These are phyloP conservation scores for Clivina fossor DNA, from an alignment of 2,888 invertebrate species.

Conservation along the genomic window DNA sequence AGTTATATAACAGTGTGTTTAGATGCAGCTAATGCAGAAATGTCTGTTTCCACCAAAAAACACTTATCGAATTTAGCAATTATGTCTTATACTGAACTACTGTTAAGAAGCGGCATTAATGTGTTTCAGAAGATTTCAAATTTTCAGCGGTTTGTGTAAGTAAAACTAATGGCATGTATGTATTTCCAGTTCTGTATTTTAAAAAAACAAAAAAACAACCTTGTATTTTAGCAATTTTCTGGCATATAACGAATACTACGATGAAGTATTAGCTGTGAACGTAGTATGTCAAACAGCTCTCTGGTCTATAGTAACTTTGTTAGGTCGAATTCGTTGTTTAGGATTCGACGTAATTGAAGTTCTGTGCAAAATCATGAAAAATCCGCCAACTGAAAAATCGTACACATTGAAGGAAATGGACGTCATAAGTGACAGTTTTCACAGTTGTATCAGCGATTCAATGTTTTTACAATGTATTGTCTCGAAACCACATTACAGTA, in stretches of 20 bases:
- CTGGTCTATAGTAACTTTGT: slow-evolving; percentile 58
- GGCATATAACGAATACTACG: slow-evolving; percentile 63
- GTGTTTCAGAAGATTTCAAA: slow-evolving; percentile 45
- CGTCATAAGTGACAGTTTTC: slow-evolving; percentile 26
- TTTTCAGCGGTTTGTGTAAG: slow-evolving; percentile 59
- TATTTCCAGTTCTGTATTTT: not conserved
- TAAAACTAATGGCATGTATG: slow-evolving; percentile 32
- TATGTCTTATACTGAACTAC: slow-evolving; percentile 64
- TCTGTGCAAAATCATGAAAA: slow-evolving; percentile 56
- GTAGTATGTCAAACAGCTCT: slow-evolving; percentile 65
- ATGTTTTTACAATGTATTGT: slow-evolving; percentile 35
- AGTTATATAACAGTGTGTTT: slow-evolving; percentile 61
- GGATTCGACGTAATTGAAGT: slow-evolving; percentile 60
- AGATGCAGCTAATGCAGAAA: slow-evolving; percentile 57
- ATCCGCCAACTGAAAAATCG: slow-evolving; percentile 46
- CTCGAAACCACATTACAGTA: slow-evolving; percentile 45
- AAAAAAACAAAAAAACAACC: not conserved
- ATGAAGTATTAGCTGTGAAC: slow-evolving; percentile 64
- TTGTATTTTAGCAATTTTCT: slow-evolving; percentile 57
- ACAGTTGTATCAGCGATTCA: slow-evolving; percentile 33
- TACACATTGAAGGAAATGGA: slow-evolving; percentile 39
- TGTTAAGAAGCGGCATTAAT: slow-evolving; percentile 50
- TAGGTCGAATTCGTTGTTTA: slow-evolving; percentile 58
- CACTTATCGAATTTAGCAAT: slow-evolving; percentile 67
- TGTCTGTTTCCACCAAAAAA: slow-evolving; percentile 63